Evolutionary conservation across 2,888 invertebrate genomes (phyloP).

Genomic region (Agrochola macilenta): DNA sequence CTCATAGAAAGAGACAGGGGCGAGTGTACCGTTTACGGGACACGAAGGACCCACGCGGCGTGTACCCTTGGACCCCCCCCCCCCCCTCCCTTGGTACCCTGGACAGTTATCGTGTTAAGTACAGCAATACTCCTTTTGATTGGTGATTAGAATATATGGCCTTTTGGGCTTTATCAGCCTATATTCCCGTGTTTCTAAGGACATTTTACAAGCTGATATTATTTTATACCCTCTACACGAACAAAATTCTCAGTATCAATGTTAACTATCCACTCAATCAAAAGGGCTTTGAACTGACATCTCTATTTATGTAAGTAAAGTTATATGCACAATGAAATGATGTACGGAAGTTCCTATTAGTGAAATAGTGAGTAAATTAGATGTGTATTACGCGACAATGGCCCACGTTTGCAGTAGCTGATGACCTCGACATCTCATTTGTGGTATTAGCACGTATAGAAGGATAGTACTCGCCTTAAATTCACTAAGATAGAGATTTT

Average conservation of each 20-base stretch:
- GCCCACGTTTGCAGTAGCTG: slow-evolving; percentile 53
- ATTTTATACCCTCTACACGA: neutral
- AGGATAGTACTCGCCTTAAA: slow-evolving; percentile 2
- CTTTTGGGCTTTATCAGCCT: neutral
- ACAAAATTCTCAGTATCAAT: slow-evolving; percentile 32
- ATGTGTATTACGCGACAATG: slow-evolving; percentile 35
- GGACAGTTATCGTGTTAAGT: too few relatives aligned
- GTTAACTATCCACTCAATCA: slow-evolving; percentile 2
- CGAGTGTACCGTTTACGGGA: too few relatives aligned
- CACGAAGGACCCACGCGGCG: too few relatives aligned
- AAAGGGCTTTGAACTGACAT: slow-evolving; percentile 53
- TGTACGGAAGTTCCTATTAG: slow-evolving; percentile 65
- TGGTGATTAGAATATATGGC: neutral
- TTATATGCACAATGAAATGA: slow-evolving; percentile 37
- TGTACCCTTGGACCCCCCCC: too few relatives aligned
- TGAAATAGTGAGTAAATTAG: slow-evolving; percentile 61
- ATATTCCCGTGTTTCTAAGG: neutral
- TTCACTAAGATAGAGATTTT: slow-evolving; percentile 2
- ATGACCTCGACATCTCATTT: slow-evolving; percentile 65
- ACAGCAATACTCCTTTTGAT: neutral
- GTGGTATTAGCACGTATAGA: slow-evolving; percentile 17
- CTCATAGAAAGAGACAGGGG: too few relatives aligned
- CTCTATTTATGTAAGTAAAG: slow-evolving; percentile 41
- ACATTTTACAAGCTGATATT: slow-evolving; percentile 1
- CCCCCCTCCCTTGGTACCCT: too few relatives aligned